Evolutionary conservation across 2,113 vertebrate species (phyloP).

Genomic region (Mustela lutreola): DNA sequence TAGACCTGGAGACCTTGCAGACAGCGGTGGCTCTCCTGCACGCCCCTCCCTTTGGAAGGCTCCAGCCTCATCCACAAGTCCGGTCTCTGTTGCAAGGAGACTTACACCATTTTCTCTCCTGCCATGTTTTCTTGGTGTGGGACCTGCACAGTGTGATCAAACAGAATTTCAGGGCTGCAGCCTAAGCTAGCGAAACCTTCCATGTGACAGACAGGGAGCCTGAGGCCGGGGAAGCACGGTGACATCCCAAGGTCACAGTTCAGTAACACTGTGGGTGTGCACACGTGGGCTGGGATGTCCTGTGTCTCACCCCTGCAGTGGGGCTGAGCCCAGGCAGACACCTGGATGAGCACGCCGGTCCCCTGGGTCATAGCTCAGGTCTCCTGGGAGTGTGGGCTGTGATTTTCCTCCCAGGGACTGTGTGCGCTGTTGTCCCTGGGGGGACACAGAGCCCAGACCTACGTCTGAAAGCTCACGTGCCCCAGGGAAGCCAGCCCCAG

Average conservation of each 20-base stretch:
- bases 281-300: not conserved
- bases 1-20: no score
- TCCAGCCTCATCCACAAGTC: no score
- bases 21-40: no score
- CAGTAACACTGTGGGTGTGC: not conserved
- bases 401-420: not conserved
- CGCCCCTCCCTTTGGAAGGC: not conserved
- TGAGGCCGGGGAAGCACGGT: not conserved
- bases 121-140: not conserved
- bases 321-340: not conserved
- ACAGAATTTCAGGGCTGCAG: accelerated
- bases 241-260: not conserved
- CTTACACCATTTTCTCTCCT: not conserved
- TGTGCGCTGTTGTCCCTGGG: not conserved
- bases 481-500: not conserved
- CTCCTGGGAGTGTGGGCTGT: no score
- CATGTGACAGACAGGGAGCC: not conserved
- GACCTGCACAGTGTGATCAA: not conserved
- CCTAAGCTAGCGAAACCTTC: no score
- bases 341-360: not conserved
- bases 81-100: not conserved
- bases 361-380: not conserved
- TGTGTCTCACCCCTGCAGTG: not conserved
- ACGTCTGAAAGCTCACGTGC: not conserved
- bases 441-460: not conserved